phyloP scores from a whole-genome alignment of 2,888 invertebrate genomes.

The Megaustenia siamemsis region DNA sequence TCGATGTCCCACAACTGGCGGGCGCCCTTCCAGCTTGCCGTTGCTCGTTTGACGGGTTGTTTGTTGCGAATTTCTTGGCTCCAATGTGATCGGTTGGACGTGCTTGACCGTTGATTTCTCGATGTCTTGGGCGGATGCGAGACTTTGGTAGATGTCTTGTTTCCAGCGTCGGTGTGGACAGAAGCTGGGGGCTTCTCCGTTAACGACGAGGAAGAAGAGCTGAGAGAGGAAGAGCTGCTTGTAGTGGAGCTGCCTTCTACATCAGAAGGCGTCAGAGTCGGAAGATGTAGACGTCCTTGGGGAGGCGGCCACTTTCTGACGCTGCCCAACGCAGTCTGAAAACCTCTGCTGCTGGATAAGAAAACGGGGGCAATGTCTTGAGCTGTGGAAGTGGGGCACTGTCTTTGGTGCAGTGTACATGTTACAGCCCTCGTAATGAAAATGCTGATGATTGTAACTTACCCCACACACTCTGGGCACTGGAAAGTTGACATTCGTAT shows the following conservation, averaged over 20 bases:
- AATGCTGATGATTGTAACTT: slow-evolving; percentile 59
- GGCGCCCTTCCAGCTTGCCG: slow-evolving; percentile 46
- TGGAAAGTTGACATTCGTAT: slow-evolving; percentile 74
- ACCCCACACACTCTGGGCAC: slow-evolving; percentile 74
- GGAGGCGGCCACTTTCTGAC: slow-evolving; percentile 7
- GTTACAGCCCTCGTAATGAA: neutral
- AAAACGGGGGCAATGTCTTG: neutral
- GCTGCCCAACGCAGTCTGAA: neutral
- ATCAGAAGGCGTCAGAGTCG: slow-evolving; percentile 43
- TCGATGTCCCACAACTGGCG: slow-evolving; percentile 71
- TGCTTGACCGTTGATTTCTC: neutral
- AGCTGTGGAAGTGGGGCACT: neutral
- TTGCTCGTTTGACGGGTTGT: slow-evolving; percentile 31
- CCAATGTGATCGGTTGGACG: neutral
- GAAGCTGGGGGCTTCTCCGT: slow-evolving; percentile 18
- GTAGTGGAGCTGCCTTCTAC: slow-evolving; percentile 41
- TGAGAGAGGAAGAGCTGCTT: slow-evolving; percentile 32
- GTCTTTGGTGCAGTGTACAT: neutral
- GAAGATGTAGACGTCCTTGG: slow-evolving; percentile 20
- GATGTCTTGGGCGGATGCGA: neutral
- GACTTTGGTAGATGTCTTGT: neutral
- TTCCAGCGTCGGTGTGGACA: slow-evolving; percentile 1
- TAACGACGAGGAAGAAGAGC: slow-evolving; percentile 18
- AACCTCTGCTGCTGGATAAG: neutral
- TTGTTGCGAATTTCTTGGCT: neutral